A percentile compares a stretch with the other conserved stretches of the same genome.
These are phyloP conservation scores for Acrocera orbiculus DNA, from an alignment of 2,888 invertebrate genomes.

Conservation along the genomic window DNA sequence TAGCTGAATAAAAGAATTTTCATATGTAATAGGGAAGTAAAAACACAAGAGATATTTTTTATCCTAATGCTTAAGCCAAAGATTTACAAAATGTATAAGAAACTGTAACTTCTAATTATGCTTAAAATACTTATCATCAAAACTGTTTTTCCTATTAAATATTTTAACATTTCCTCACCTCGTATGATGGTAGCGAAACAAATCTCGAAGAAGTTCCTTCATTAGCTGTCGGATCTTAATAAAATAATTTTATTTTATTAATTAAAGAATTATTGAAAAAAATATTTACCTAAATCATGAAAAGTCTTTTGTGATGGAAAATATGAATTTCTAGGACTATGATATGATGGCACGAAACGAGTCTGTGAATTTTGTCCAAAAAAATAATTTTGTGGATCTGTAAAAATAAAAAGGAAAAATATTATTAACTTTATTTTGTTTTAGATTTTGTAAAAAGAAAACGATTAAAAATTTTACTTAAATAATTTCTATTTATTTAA, in stretches of 20 bases:
- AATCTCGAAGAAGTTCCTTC: no score
- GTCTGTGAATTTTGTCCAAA: conserved; percentile 23
- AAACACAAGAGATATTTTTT: not conserved
- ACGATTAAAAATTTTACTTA: no score
- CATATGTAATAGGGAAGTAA: no score
- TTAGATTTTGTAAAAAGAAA: no score
- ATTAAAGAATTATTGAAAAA: not conserved
- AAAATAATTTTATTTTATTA: not conserved
- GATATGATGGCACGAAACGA: conserved; percentile 28
- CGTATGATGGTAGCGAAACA: no score
- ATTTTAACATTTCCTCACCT: not conserved
- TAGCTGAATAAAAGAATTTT: no score
- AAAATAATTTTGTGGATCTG: conserved; percentile 26
- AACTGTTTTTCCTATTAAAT: no score
- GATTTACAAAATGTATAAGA: no score
- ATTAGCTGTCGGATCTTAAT: not conserved
- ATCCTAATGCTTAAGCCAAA: no score
- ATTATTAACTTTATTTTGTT: not conserved
- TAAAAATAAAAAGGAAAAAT: conserved; percentile 14
- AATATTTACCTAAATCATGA: not conserved
- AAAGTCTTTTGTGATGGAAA: conserved; percentile 5
- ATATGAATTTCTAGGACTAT: conserved; percentile 11
- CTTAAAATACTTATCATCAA: not conserved
- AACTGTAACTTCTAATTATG: no score
- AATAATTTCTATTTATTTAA: no score